Evolutionary conservation across 2,113 vertebrate species (phyloP), one percentile per base, ranked within the genome.

Genomic region (Clinocottus analis): DNA sequence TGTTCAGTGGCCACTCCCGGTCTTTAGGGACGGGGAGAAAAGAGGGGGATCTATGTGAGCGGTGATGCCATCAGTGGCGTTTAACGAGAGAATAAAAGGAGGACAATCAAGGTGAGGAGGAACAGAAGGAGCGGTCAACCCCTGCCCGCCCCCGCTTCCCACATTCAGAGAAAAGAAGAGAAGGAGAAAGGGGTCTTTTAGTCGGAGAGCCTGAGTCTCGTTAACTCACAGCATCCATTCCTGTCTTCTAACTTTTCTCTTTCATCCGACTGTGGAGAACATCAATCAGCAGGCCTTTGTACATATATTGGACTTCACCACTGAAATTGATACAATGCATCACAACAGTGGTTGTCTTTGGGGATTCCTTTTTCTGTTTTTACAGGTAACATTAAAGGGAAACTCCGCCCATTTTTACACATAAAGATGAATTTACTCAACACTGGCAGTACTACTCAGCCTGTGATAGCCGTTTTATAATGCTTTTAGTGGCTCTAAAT

Each of bases 71-170:
- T 85, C 63, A 76, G 19, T n/a, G 41, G 55, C 6, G 51, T 86
- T 89, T 79, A 85, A 66, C 6, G 1, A 53, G 72, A 79, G 79
- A 80, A 84, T 68, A 75, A 82, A 88, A 37, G 62, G 56, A 67
- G 77, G 67, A 79, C 68, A 79, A 79, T 80, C 74, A 72, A 70
- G 74, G 70, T 64, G 47, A 72, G 31, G 59, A 41, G 39, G 60
- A 71, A 81, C 13, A 31, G 71, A 80, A 59, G 75, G 70, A 75
- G 79, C 72, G 10, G 77, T 82, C 82, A 81, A 74, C 75, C 79
- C 66, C 80, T 62, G 25, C 41, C 47, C 6, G 14, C 39, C 68
- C 79, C 14, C 1, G 4, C 58, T 56, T 65, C 41, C 9, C 13
- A 74, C 41, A 53, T 45, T 64, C 72, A 73, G 33, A 75, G 59